Evolutionary conservation across 2,888 invertebrate genomes (phyloP).

Genomic region (Plebejus anna): DNA sequence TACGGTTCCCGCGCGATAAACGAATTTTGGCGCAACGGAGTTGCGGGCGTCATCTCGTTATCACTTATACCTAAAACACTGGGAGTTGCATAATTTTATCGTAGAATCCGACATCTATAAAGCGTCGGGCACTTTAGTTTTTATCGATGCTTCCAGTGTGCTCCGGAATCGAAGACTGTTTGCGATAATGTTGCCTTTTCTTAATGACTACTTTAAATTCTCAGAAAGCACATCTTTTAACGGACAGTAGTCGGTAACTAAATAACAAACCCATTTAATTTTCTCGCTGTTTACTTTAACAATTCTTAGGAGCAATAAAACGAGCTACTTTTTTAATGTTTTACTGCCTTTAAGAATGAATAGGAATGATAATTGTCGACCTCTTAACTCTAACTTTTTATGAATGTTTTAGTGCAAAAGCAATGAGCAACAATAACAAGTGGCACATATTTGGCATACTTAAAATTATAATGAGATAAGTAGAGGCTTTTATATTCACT

Average conservation of each 20-base stretch:
- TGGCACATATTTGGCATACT: too few relatives aligned
- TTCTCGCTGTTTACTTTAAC: constrained; percentile 3
- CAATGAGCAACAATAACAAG: neutral
- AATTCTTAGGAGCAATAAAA: constrained; percentile 11
- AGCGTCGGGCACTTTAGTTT: constrained; percentile 9
- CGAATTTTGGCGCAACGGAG: too few relatives aligned
- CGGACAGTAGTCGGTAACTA: constrained; percentile 20
- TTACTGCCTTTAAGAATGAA: neutral
- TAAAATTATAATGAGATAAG: too few relatives aligned
- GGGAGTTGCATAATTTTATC: neutral
- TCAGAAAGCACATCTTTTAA: constrained; percentile 33
- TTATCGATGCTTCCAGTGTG: neutral
- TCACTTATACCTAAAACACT: neutral
- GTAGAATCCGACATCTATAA: neutral
- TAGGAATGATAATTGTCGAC: neutral
- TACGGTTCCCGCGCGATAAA: too few relatives aligned
- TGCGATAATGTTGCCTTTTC: constrained; percentile 66
- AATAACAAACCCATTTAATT: constrained; percentile 19
- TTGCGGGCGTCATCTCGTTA: too few relatives aligned
- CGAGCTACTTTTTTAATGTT: neutral
- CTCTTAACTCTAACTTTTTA: neutral
- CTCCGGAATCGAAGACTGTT: constrained; percentile 41
- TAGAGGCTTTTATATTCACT: neutral
- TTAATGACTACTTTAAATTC: constrained; percentile 69
- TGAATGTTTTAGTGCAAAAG: too few relatives aligned